Percentiles rank a stretch among this genome's conserved stretches.
Conservation (phyloP, 53 echinoderm and acorn worm species). For the Holothuria leucospilota region DNA sequence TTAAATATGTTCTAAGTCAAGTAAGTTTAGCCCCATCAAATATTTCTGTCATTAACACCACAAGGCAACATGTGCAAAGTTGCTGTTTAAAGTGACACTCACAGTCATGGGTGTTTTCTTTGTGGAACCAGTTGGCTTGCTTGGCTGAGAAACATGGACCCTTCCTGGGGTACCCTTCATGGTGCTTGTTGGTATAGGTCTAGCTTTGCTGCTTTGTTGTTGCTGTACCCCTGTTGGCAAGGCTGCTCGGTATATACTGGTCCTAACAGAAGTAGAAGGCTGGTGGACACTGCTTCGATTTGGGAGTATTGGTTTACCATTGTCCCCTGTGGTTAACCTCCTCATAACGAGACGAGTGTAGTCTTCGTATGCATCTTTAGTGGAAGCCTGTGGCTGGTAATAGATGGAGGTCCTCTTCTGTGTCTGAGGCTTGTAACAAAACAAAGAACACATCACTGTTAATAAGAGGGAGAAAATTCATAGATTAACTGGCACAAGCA, state of each 20-base stretch:
- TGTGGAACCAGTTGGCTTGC: not conserved
- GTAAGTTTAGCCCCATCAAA: too few species aligned
- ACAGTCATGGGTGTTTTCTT: conserved; percentile 53
- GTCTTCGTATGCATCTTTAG: conserved; percentile 48
- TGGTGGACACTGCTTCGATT: not conserved
- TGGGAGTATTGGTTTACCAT: not conserved
- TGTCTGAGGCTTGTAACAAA: conserved; percentile 28
- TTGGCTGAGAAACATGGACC: not conserved
- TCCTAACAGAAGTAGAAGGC: not conserved
- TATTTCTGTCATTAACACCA: too few species aligned
- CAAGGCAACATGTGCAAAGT: too few species aligned
- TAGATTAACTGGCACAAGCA: not conserved
- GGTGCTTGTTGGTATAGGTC: not conserved
- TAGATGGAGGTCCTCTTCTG: conserved; percentile 77
- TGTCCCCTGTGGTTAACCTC: conserved; percentile 44
- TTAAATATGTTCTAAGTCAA: too few species aligned
- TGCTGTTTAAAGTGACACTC: not conserved
- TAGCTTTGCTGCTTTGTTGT: not conserved
- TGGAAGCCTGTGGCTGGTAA: conserved; percentile 55
- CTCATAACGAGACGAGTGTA: conserved; percentile 55
- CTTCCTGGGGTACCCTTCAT: conserved; percentile 18
- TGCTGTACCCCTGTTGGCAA: not conserved
- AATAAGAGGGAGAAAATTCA: not conserved
- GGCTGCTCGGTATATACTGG: not conserved
- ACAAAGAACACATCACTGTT: not conserved